These are phyloP conservation scores for Equus przewalskii DNA, from an alignment of 2,113 vertebrate genomes.

Conservation along the genomic window DNA sequence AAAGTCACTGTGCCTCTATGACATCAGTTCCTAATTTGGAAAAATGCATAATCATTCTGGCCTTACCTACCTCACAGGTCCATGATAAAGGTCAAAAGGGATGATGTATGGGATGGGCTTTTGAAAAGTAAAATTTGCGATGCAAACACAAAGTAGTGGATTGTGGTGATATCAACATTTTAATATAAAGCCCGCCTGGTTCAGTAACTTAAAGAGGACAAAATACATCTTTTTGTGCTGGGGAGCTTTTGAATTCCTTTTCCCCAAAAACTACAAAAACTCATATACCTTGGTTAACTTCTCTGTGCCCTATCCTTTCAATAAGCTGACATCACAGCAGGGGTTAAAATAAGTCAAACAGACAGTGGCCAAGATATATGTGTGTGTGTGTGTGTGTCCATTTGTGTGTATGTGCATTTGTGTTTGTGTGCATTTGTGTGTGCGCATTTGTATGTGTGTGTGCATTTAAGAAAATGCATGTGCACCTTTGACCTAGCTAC, in stretches of 20 bases:
- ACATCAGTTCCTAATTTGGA: not conserved
- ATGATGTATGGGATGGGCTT: not conserved
- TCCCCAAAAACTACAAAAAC: not conserved
- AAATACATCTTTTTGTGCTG: not conserved
- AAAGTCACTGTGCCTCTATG: not conserved
- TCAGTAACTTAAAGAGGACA: not conserved
- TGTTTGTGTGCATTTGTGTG: not conserved
- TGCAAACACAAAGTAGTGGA: not conserved
- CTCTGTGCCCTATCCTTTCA: not conserved
- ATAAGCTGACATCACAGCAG: conserved; percentile 1
- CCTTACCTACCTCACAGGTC: not conserved
- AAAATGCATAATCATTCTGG: not conserved
- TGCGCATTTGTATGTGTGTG: not conserved
- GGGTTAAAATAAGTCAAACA: conserved; percentile 41
- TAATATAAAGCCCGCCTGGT: not conserved
- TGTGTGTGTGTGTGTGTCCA: conserved; percentile 64
- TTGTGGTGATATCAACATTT: not conserved
- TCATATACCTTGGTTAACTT: not conserved
- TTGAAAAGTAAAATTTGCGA: not conserved
- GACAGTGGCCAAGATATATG: conserved; percentile 35
- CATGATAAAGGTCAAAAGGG: not conserved
- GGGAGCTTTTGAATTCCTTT: not conserved
- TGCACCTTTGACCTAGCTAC: conserved; percentile 75
- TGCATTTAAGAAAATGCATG: conserved; percentile 79
- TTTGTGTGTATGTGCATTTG: not conserved